Conservation (phyloP, 2,888 invertebrate genomes). For the Augiades crinisus region DNA sequence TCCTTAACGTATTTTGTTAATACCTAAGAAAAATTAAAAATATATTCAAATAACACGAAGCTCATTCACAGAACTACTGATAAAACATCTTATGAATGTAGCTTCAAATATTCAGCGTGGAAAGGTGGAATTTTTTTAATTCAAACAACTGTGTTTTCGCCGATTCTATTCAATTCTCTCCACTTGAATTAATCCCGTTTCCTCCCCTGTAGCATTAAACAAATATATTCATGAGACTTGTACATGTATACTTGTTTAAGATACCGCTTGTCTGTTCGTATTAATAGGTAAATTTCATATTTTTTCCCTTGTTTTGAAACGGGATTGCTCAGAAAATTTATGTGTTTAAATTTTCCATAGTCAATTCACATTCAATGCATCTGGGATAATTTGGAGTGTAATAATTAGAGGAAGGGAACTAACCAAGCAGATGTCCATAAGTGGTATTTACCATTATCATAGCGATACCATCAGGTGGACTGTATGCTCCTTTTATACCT, state of each 20-base stretch:
- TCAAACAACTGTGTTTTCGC: slow-evolving; percentile 40
- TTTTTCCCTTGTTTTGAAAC: too few species aligned
- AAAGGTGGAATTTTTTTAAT: slow-evolving; percentile 8
- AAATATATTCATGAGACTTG: slow-evolving; percentile 58
- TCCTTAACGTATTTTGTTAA: slow-evolving; percentile 47
- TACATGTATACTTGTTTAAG: slow-evolving; percentile 31
- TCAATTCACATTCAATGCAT: too few species aligned
- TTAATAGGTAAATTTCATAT: neutral
- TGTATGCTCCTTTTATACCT: too few species aligned
- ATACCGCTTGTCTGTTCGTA: slow-evolving; percentile 14
- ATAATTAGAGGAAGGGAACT: too few species aligned
- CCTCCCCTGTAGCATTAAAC: slow-evolving; percentile 46
- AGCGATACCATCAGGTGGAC: too few species aligned
- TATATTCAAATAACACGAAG: too few species aligned
- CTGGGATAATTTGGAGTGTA: too few species aligned
- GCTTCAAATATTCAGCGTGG: slow-evolving; percentile 9
- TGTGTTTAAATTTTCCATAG: too few species aligned
- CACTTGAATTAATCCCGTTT: slow-evolving; percentile 46
- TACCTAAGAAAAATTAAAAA: slow-evolving; percentile 48
- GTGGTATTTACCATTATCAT: too few species aligned
- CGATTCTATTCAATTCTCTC: slow-evolving; percentile 50
- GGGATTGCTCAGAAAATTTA: too few species aligned
- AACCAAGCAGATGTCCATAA: too few species aligned
- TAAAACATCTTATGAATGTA: neutral
- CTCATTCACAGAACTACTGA: neutral